These are phyloP conservation scores for Drosophila merina DNA, from an alignment of 2,888 invertebrate genomes.

Conservation along the genomic window DNA sequence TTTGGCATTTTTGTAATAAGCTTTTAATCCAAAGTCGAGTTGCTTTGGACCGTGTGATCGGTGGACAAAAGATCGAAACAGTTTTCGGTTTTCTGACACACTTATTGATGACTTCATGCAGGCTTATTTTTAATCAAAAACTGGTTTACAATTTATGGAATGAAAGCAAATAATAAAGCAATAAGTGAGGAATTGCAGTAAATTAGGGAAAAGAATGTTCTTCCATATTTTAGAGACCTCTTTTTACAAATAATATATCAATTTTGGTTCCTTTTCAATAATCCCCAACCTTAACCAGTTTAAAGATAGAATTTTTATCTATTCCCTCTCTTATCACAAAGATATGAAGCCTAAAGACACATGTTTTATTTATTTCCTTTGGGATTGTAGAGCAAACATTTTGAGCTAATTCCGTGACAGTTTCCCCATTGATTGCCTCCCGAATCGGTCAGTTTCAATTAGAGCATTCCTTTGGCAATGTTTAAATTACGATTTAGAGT, in stretches of 20 bases:
- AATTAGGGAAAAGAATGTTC: slow-evolving; percentile 5
- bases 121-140: slow-evolving; percentile 19
- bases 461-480: slow-evolving; percentile 20
- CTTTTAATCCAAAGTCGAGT: slow-evolving; percentile 8
- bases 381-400: neutral
- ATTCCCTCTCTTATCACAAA: no score
- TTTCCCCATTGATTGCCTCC: slow-evolving; percentile 17
- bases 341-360: no score
- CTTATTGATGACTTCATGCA: slow-evolving; percentile 47
- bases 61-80: slow-evolving; percentile 8
- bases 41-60: neutral
- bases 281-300: no score
- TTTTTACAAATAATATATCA: no score
- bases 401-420: slow-evolving; percentile 8
- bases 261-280: no score
- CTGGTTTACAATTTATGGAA: slow-evolving; percentile 39
- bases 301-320: no score
- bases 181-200: slow-evolving; percentile 15
- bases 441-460: slow-evolving; percentile 25
- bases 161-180: slow-evolving; percentile 30
- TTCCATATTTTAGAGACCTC: neutral
- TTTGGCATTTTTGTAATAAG: slow-evolving; percentile 26
- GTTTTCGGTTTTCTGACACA: slow-evolving; percentile 25
- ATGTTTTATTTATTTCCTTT: neutral
- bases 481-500: slow-evolving; percentile 34